A percentile compares a stretch with the other conserved stretches of the same genome.
These are phyloP conservation scores for Diaperis boleti DNA, from an alignment of 2,888 invertebrate genomes.

Conservation along the genomic window DNA sequence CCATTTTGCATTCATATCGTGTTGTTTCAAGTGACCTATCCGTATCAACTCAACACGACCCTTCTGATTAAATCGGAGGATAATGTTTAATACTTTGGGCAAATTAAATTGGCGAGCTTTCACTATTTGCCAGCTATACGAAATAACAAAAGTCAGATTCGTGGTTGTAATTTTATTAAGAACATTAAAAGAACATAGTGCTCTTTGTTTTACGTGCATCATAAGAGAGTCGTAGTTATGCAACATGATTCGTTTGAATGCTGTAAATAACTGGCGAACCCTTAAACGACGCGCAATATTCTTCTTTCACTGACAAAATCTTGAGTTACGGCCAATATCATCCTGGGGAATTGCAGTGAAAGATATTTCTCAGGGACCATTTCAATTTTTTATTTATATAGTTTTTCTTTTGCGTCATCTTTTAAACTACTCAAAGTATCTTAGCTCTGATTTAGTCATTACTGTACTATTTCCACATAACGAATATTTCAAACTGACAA, in stretches of 20 bases:
- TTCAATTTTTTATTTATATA: constrained; percentile 21
- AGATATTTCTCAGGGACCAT: constrained; percentile 27
- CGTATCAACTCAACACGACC: constrained; percentile 36
- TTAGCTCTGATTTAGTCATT: no score
- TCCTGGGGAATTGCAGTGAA: constrained; percentile 20
- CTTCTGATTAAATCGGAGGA: constrained; percentile 41
- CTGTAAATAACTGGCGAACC: constrained; percentile 20
- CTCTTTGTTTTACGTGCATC: background rate
- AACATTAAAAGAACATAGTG: no score
- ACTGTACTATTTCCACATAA: background rate
- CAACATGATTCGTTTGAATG: constrained; percentile 25
- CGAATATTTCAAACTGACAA: constrained; percentile 1
- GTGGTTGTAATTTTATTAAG: no score
- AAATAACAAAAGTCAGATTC: constrained; percentile 7
- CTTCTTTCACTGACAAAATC: constrained; percentile 33
- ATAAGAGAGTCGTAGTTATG: constrained; percentile 26
- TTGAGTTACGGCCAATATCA: constrained; percentile 31
- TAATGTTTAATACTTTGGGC: constrained; percentile 37
- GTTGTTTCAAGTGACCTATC: constrained; percentile 38
- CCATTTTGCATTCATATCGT: constrained; percentile 35
- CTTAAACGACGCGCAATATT: constrained; percentile 32
- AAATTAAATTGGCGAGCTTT: constrained; percentile 23
- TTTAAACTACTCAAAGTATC: no score
- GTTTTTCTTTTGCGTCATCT: no score
- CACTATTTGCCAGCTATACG: constrained; percentile 8